Percentiles rank a stretch among this genome's conserved stretches.
Conservation (phyloP, 2,113 vertebrate species). For the Syngnathus floridae region DNA sequence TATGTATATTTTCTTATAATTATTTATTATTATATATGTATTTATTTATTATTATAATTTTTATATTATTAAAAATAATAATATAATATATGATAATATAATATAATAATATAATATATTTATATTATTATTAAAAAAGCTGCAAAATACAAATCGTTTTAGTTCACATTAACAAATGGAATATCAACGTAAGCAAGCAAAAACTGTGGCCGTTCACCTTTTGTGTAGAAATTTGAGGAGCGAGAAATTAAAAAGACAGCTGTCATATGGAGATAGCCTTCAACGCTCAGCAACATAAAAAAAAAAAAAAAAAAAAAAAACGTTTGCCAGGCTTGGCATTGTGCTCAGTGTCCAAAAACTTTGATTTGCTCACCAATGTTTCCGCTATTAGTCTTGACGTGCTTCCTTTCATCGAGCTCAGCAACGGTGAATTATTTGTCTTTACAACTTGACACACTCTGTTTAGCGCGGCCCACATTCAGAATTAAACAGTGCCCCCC, state of each 20-base stretch:
- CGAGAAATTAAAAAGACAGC: slow-evolving; percentile 60
- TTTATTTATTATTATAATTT: no score
- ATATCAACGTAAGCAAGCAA: slow-evolving; percentile 6
- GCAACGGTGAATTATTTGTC: slow-evolving; percentile 50
- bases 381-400: slow-evolving; percentile 24
- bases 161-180: slow-evolving; percentile 8
- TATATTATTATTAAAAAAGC: no score
- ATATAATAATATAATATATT: no score
- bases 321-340: slow-evolving; percentile 44
- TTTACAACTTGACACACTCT: slow-evolving; percentile 37
- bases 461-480: slow-evolving; percentile 43
- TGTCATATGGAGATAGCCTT: slow-evolving; percentile 36
- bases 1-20: no score
- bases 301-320: slow-evolving; percentile 4
- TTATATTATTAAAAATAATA: no score
- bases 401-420: slow-evolving; percentile 26
- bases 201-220: slow-evolving; percentile 18
- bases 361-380: slow-evolving; percentile 26
- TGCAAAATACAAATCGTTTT: slow-evolving; percentile 8
- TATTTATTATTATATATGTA: no score
- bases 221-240: slow-evolving; percentile 24
- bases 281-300: not conserved
- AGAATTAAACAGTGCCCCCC: slow-evolving; percentile 44
- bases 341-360: slow-evolving; percentile 32
- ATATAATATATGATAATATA: no score